These are phyloP conservation scores for Sciurus vulgaris DNA, from an alignment of 2,797 vertebrate genomes.

Conservation along the genomic window DNA sequence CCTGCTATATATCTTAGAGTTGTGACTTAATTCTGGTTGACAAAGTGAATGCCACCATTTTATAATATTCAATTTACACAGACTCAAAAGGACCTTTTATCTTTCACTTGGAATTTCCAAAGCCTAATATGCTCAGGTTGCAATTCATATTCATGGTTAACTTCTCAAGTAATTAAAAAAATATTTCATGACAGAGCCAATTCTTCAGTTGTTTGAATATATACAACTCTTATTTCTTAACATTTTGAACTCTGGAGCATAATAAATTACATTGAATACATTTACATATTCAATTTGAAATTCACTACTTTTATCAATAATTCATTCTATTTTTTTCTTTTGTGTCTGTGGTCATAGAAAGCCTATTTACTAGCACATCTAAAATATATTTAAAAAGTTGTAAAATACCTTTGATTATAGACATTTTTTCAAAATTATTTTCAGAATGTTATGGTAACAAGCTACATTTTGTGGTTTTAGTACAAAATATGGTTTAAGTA, in stretches of 20 bases:
- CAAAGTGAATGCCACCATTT: background rate
- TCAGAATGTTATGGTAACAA: background rate
- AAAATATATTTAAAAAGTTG: background rate
- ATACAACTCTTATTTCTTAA: background rate
- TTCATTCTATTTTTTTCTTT: background rate
- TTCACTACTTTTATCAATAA: background rate
- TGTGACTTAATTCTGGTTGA: background rate
- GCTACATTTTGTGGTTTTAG: background rate
- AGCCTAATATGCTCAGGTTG: background rate
- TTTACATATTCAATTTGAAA: background rate
- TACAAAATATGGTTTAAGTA: background rate
- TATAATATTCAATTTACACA: background rate
- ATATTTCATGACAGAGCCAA: background rate
- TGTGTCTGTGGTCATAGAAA: background rate
- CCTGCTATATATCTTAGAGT: background rate
- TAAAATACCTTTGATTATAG: background rate
- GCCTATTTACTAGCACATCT: background rate
- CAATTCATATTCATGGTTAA: background rate
- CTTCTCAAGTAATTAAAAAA: background rate
- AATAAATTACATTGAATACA: background rate
- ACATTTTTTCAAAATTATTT: background rate
- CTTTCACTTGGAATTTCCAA: background rate
- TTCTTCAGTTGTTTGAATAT: background rate
- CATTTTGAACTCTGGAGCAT: background rate
- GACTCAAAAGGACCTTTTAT: background rate